Base-by-base conservation (phyloP, 2,113 vertebrate species). In the Theristicus caerulescens region DNA sequence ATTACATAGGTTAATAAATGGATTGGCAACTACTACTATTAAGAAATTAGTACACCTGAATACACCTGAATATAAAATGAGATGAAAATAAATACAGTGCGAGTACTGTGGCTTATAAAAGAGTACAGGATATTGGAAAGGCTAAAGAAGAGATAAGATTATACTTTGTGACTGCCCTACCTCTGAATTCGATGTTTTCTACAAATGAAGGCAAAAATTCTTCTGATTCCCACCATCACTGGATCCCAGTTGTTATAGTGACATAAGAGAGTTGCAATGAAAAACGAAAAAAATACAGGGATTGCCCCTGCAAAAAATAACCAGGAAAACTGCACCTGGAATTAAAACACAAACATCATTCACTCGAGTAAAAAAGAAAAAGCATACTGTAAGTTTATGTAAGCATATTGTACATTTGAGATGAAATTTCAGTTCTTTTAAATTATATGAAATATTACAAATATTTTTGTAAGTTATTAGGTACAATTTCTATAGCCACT, bases 201-300 rank as follows among this genome's bases (percentile, higher is more conserved):
- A 96, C 99, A 99, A 78, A 99, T 97, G 97, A 99, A 99, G 76
- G 98, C 98, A 95, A 99, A 99, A 79, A 99, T 94, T 97, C 99
- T 98, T 97, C 99, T 98, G 83, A 99, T 98, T 31, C 98, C 99
- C 82, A 99, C 98, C 98, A 99, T 99, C 62, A 99, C 99, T 22
- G 99, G 99, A 98, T 99, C 99, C 99, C 99, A 99, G 98, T 99
- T 99, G 98, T 99, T 99, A 98, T 99, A 99, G 97, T 99, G 99
- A 95, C 99, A 99, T 42, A 99, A 91, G 4, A 99, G 98, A 54
- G 99, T 98, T 67, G 97, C 99, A 90, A 99, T 99, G 98, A 99
- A 99, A 97, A 99, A 99, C 47, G 99, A 99, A 96, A 99, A 98
- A 97, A 99, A 99, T 47, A 99, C 99, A 52, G 99, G 99, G 27